Evolutionary conservation across 1,140 invertebrate species (phyloP).

Genomic region (Neodiprion pinetum): DNA sequence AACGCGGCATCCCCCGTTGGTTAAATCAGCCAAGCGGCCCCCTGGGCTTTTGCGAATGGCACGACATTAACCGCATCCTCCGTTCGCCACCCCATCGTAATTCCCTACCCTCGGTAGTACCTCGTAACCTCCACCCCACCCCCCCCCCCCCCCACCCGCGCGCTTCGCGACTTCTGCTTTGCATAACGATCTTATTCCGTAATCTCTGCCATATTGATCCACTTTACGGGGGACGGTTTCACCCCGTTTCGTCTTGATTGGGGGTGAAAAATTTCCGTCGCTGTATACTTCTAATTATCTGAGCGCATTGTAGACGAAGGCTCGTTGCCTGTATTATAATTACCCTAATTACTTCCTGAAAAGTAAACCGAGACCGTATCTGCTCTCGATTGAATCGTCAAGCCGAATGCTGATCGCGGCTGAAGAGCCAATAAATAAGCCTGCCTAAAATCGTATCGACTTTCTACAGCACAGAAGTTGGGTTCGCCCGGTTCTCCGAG

Average conservation of each 20-base stretch:
- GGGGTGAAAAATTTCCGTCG: no score
- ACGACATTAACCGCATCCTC: constrained; percentile 56
- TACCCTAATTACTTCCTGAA: no score
- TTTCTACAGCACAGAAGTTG: no score
- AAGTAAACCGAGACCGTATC: no score
- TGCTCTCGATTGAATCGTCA: no score
- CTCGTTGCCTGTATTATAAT: no score
- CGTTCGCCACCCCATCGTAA: constrained; percentile 38
- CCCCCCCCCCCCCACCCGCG: not conserved
- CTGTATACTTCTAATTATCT: no score
- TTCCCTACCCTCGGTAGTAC: constrained; percentile 27
- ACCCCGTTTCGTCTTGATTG: not conserved
- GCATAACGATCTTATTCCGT: constrained; percentile 60
- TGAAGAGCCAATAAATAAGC: no score
- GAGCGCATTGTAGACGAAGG: no score
- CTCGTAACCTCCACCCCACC: constrained; percentile 15
- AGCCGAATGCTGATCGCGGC: no score
- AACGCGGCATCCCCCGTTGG: constrained; percentile 53
- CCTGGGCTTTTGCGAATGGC: constrained; percentile 39
- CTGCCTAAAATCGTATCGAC: no score
- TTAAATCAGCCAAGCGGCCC: constrained; percentile 55
- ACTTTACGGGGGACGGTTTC: constrained; percentile 32
- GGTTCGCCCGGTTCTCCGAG: no score
- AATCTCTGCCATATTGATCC: constrained; percentile 60
- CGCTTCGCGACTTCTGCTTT: constrained; percentile 41